Conservation (phyloP, 2,888 invertebrate genomes). For the Cephonodes hylas region DNA sequence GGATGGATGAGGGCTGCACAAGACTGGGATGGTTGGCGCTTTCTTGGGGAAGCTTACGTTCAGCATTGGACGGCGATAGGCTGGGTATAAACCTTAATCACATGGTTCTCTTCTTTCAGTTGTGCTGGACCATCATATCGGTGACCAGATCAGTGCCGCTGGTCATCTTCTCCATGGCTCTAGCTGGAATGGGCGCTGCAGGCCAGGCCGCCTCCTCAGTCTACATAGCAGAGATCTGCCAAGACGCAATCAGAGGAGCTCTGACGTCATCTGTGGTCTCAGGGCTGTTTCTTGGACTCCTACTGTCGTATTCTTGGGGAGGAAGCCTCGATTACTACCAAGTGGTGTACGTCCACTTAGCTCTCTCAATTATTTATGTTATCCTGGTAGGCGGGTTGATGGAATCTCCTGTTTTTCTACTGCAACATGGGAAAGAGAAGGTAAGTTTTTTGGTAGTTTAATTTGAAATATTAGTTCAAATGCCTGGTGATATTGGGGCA, state of each 20-base stretch:
- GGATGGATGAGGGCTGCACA: too few species aligned
- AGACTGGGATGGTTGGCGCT: too few species aligned
- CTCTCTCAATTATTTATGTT: conserved; percentile 52
- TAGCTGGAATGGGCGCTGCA: conserved; percentile 54
- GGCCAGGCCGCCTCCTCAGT: conserved; percentile 58
- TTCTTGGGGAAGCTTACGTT: too few species aligned
- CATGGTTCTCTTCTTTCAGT: conserved; percentile 40
- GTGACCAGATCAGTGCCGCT: conserved; percentile 41
- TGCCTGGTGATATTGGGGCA: too few species aligned
- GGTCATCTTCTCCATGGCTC: conserved; percentile 41
- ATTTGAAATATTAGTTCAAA: neutral
- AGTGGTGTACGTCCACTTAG: conserved; percentile 49
- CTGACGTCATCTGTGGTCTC: conserved; percentile 49
- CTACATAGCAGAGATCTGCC: conserved; percentile 59
- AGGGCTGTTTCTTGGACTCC: conserved; percentile 52
- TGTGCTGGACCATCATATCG: conserved; percentile 52
- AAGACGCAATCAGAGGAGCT: conserved; percentile 58
- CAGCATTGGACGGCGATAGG: too few species aligned
- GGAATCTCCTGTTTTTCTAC: conserved; percentile 60
- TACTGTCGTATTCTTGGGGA: conserved; percentile 56
- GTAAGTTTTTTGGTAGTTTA: conserved; percentile 27
- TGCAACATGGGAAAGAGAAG: conserved; percentile 53
- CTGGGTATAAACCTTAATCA: too few species aligned
- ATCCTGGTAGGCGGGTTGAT: conserved; percentile 45
- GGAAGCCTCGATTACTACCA: conserved; percentile 51